phyloP scores from a whole-genome alignment of 2,113 vertebrate genomes.

The Epinephelus moara region DNA sequence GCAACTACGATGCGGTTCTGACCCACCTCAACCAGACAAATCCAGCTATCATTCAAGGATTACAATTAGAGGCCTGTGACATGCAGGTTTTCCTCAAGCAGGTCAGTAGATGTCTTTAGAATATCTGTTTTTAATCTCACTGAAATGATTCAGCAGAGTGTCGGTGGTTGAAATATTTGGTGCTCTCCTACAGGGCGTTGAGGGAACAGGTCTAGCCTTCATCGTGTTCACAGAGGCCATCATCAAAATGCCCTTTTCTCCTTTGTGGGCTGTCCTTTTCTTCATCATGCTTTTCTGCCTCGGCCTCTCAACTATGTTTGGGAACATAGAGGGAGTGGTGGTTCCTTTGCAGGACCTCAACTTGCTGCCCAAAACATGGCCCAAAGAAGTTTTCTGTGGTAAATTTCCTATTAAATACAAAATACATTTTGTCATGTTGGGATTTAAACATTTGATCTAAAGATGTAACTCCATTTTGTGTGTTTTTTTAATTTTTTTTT shows the following conservation, averaged over 20 bases:
- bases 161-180: neutral
- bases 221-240: slow-evolving; percentile 99
- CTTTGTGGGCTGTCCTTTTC: slow-evolving; percentile 95
- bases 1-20: slow-evolving; percentile 70
- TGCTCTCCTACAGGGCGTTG: slow-evolving; percentile 87
- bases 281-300: slow-evolving; percentile 99
- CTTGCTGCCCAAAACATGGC: slow-evolving; percentile 85
- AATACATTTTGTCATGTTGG: neutral
- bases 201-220: slow-evolving; percentile 96
- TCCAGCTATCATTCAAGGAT: slow-evolving; percentile 61
- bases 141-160: neutral
- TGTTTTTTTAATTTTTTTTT: slow-evolving; percentile 1
- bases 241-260: slow-evolving; percentile 94
- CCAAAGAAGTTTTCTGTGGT: slow-evolving; percentile 93
- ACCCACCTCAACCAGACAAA: slow-evolving; percentile 67
- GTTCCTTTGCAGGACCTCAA: slow-evolving; percentile 92
- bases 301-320: slow-evolving; percentile 98
- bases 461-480: neutral
- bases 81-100: slow-evolving; percentile 79
- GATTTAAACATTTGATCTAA: neutral
- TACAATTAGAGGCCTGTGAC: slow-evolving; percentile 74
- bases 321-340: slow-evolving; percentile 93
- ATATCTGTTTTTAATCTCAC: neutral
- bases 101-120: slow-evolving; percentile 56
- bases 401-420: neutral